Percentiles rank a stretch among this genome's conserved stretches.
These are phyloP conservation scores for Thamnophis sirtalis DNA, from an alignment of 2,113 vertebrate genomes.

Conservation along the genomic window DNA sequence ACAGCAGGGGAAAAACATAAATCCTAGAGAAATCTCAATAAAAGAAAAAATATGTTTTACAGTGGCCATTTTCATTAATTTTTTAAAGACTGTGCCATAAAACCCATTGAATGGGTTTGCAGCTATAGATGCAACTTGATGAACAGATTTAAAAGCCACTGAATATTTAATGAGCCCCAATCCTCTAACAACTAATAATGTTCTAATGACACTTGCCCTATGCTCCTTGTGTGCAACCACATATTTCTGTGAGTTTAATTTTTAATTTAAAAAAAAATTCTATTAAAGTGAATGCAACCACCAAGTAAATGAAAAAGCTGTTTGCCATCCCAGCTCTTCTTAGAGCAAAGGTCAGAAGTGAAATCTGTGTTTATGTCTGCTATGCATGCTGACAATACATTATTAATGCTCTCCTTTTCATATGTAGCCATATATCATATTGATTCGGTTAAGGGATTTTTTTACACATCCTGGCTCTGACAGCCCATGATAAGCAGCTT, in stretches of 20 bases:
- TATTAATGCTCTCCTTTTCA: slow-evolving; percentile 5
- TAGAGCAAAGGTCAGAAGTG: slow-evolving; percentile 1
- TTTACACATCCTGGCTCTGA: background rate
- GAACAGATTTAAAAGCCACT: slow-evolving; percentile 59
- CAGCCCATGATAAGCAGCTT: background rate
- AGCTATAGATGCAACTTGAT: slow-evolving; percentile 29
- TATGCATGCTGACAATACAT: background rate
- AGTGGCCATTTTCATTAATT: slow-evolving; percentile 58
- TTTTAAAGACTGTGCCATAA: slow-evolving; percentile 58
- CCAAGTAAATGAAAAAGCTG: slow-evolving; percentile 26
- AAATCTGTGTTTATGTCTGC: slow-evolving; percentile 3
- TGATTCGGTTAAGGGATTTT: background rate
- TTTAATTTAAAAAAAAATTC: slow-evolving; percentile 30
- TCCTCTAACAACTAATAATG: slow-evolving; percentile 68
- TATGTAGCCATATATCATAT: background rate
- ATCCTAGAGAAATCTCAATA: slow-evolving; percentile 36
- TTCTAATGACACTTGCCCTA: slow-evolving; percentile 65
- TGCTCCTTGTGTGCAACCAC: slow-evolving; percentile 32
- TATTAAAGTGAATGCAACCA: slow-evolving; percentile 48
- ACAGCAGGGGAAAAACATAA: slow-evolving; percentile 17
- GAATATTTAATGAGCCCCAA: slow-evolving; percentile 79
- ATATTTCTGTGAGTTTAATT: slow-evolving; percentile 54
- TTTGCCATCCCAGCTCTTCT: slow-evolving; percentile 8
- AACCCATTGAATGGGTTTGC: slow-evolving; percentile 39
- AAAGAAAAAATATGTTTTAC: slow-evolving; percentile 39